Percentiles rank a stretch among this genome's conserved stretches.
Evolutionary conservation across 2,888 invertebrate species (phyloP).

Genomic region (Heliconius cydno): DNA sequence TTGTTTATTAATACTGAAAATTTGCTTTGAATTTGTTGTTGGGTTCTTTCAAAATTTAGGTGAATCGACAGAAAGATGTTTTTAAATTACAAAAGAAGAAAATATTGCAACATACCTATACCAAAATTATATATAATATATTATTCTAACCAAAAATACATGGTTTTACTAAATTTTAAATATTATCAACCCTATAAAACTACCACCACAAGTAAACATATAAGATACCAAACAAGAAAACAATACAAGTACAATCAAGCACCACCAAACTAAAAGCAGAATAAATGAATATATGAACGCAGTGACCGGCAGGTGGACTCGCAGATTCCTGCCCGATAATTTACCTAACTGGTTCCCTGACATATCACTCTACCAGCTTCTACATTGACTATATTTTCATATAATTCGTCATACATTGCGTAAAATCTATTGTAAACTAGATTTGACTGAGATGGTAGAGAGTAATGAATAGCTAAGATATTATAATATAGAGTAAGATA

Average conservation of each 20-base stretch:
- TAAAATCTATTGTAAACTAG: background rate
- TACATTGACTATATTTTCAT: conserved; percentile 41
- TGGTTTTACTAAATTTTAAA: too few species aligned
- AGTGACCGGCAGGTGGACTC: conserved; percentile 72
- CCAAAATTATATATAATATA: too few species aligned
- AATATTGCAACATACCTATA: too few species aligned
- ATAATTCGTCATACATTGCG: conserved; percentile 49
- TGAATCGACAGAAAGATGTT: background rate
- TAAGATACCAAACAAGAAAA: conserved; percentile 40
- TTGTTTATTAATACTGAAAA: too few species aligned
- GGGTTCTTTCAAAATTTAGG: background rate
- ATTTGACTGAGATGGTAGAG: background rate
- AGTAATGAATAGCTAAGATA: conserved; percentile 40
- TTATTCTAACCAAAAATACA: too few species aligned
- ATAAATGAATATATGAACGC: conserved; percentile 60
- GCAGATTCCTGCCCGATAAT: conserved; percentile 77
- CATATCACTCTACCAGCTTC: conserved; percentile 58
- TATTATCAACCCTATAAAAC: conserved; percentile 14
- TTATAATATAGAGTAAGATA: conserved; percentile 18
- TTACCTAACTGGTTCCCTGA: conserved; percentile 79
- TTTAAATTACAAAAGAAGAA: background rate
- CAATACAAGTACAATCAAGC: conserved; percentile 56
- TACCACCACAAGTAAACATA: conserved; percentile 38
- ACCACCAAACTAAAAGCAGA: conserved; percentile 51
- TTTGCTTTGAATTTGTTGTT: too few species aligned